Percentiles rank a stretch among this genome's conserved stretches.
Evolutionary conservation across 2,888 invertebrate genomes (phyloP).

Genomic region (Baccha elongata): DNA sequence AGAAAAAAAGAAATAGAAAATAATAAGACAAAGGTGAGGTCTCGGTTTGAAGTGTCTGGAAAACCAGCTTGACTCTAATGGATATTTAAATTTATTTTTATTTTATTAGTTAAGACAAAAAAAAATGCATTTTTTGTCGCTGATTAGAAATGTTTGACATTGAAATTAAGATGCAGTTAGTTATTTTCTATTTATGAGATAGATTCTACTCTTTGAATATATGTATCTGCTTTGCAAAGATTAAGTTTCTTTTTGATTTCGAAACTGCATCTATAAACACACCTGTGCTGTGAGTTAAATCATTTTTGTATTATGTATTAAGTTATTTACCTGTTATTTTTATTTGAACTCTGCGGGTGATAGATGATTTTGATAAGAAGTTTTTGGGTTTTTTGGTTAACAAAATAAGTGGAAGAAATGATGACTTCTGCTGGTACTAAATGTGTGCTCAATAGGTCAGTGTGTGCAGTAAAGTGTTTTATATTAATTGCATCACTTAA

Average conservation of each 20-base stretch:
- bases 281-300: constrained; percentile 30
- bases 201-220: constrained; percentile 15
- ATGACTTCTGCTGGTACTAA: not conserved
- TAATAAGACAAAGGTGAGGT: constrained; percentile 14
- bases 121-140: constrained; percentile 19
- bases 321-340: constrained; percentile 54
- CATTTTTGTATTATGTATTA: constrained; percentile 52
- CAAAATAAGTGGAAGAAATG: constrained; percentile 11
- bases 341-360: constrained; percentile 68
- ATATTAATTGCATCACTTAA: constrained; percentile 16
- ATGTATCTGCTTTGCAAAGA: constrained; percentile 32
- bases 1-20: not conserved
- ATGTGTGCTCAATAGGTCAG: constrained; percentile 38
- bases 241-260: constrained; percentile 25
- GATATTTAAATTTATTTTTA: constrained; percentile 61
- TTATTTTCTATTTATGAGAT: constrained; percentile 35
- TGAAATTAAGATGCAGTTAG: constrained; percentile 67
- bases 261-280: not conserved
- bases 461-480: constrained; percentile 12
- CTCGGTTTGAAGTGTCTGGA: constrained; percentile 52
- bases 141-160: constrained; percentile 63
- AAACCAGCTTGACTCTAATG: constrained; percentile 62
- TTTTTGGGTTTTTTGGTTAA: constrained; percentile 1
- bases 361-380: constrained; percentile 59
- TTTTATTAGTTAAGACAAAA: constrained; percentile 21